phyloP scores from a whole-genome alignment of 2,797 vertebrate species.

The Hozukius guyotensis region DNA sequence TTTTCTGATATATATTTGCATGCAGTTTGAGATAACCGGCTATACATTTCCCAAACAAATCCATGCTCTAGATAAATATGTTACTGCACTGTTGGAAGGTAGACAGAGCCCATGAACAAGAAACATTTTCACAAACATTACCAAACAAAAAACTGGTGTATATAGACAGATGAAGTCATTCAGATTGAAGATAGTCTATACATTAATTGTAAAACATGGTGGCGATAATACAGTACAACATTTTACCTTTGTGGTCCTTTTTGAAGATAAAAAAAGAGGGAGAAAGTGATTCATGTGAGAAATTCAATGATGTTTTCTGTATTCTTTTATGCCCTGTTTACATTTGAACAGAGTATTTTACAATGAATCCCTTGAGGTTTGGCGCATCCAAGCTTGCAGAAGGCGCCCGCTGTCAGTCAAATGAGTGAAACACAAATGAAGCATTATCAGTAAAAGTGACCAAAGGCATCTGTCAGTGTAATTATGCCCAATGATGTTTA shows the following conservation, averaged over 20 bases:
- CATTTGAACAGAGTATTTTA: background rate
- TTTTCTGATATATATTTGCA: background rate
- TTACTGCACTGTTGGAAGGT: background rate
- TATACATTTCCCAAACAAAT: background rate
- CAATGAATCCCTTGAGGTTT: background rate
- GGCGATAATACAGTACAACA: background rate
- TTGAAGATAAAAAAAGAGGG: background rate
- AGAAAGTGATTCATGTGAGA: background rate
- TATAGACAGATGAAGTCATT: background rate
- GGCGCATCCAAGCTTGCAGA: background rate
- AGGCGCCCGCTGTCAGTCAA: background rate
- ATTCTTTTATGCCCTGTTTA: slow-evolving; percentile 2
- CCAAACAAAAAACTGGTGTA: background rate
- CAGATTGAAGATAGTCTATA: background rate
- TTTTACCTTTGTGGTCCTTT: background rate
- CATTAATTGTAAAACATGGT: background rate
- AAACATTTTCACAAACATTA: background rate
- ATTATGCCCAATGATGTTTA: slow-evolving; percentile 8
- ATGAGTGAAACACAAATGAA: slow-evolving; percentile 12
- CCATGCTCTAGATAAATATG: background rate
- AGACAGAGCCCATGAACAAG: background rate
- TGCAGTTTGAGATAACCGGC: background rate
- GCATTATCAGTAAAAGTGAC: slow-evolving; percentile 13
- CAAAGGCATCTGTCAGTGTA: slow-evolving; percentile 10
- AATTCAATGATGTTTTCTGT: background rate